Evolutionary conservation across 2,113 vertebrate genomes (phyloP).

Genomic region (Ammodytes dubius): DNA sequence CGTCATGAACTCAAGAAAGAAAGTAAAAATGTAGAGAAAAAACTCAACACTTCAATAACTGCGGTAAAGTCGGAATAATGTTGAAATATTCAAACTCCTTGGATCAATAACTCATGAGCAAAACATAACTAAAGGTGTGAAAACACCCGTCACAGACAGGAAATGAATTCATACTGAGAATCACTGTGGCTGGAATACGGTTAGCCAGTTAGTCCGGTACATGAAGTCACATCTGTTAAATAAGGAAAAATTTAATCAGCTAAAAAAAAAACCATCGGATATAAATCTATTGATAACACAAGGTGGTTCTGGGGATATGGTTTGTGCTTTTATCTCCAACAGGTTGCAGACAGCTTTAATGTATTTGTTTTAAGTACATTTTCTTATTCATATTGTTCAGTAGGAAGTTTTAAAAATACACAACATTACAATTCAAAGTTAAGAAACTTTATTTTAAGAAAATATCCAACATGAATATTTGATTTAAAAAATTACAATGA

Average conservation of each 20-base stretch:
- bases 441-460: constrained; percentile 37
- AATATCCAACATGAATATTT: constrained; percentile 54
- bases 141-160: neutral
- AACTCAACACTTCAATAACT: too few relatives aligned
- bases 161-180: neutral
- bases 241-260: neutral
- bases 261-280: neutral
- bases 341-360: neutral
- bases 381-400: neutral
- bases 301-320: neutral
- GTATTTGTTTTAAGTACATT: too few relatives aligned
- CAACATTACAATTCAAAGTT: constrained; percentile 13
- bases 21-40: too few relatives aligned
- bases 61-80: too few relatives aligned
- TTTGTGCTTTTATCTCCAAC: neutral
- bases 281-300: neutral
- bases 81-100: too few relatives aligned
- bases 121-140: too few relatives aligned
- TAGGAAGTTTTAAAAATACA: neutral
- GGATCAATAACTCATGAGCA: too few relatives aligned
- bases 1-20: too few relatives aligned
- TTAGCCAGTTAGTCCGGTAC: neutral
- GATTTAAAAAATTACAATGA: constrained; percentile 17
- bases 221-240: neutral
- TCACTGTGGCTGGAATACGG: too few relatives aligned